Evolutionary conservation across 1,140 invertebrate species (phyloP), one percentile per base, ranked within the genome.

Genomic region (Saccostrea echinata): DNA sequence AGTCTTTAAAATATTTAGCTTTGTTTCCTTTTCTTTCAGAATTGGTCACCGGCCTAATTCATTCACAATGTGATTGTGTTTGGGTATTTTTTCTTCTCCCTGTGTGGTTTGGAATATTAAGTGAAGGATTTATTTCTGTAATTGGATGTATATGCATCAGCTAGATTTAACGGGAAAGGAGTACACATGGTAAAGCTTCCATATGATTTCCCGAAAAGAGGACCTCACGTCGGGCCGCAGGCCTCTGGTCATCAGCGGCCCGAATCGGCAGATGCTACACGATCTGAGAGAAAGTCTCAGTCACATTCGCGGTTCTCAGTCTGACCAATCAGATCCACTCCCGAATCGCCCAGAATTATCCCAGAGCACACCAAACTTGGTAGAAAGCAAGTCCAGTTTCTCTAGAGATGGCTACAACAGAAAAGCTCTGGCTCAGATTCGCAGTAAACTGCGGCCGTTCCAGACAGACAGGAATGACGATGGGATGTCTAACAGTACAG

Each of bases 351-450:
- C 83, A 0, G 92, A 93, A 64, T 71, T 91, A 27, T 92, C 90
- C 0, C 91, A 93, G 81, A 92, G 91, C 81, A 92, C 92, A n/a
- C 92, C 92, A 16, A 92, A 93, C 83, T 87, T 93, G 27, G 30
- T 87, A 55, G 91, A 91, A 81, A 85, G 61, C 88, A 88, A n/a
- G 53, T 51, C 68, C 61, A 86, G 86, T 51, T 71, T 86, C 57
- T 91, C 87, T 64, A 88, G 88, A 16, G 90, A 91, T 76, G 90
- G 84, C 9, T 98, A 98, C 95, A 97, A 97, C 95, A 97, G 97
- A 94, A 97, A 98, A 95, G 97, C 97, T 92, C 96, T 98, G 95
- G 97, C 97, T 94, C 97, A 97, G 95, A 98, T 98, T 93, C 96
- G 97, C 85, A 97, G 97, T 93, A 97, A 97, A 80, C 95, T 98